Percentiles rank a stretch among this genome's conserved stretches.
Conservation (phyloP, 1,140 invertebrate species). For the Drosophila biarmipes region DNA sequence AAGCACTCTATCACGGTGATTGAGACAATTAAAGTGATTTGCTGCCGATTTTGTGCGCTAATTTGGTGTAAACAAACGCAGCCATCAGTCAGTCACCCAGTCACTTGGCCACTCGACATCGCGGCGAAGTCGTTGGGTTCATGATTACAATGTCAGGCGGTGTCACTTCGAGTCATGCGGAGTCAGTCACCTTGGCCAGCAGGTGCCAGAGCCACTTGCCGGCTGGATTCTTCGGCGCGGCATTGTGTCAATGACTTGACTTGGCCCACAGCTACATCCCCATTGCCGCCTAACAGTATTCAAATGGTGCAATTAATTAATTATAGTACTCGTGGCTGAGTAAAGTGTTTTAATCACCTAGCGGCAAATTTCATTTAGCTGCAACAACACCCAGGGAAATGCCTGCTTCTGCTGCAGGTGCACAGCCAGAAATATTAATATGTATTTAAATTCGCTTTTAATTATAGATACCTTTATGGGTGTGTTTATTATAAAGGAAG, state of each 20-base stretch:
- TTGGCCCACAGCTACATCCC: slow-evolving; percentile 12
- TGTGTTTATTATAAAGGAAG: too few relatives aligned
- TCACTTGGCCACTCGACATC: slow-evolving; percentile 4
- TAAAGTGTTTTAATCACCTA: slow-evolving; percentile 46
- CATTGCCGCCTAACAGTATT: slow-evolving; percentile 9
- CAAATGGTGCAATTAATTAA: slow-evolving; percentile 37
- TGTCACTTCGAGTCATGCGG: slow-evolving; percentile 55
- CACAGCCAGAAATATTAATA: neutral
- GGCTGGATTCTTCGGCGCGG: slow-evolving; percentile 16
- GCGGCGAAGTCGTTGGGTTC: slow-evolving; percentile 26
- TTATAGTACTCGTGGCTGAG: slow-evolving; percentile 24
- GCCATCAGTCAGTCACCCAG: slow-evolving; percentile 22
- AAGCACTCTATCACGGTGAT: slow-evolving; percentile 34
- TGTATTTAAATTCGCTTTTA: neutral
- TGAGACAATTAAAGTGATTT: slow-evolving; percentile 73
- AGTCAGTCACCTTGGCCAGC: slow-evolving; percentile 69
- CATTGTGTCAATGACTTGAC: slow-evolving; percentile 60
- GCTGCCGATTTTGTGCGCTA: slow-evolving; percentile 65
- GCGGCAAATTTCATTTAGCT: slow-evolving; percentile 74
- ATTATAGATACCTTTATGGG: too few relatives aligned
- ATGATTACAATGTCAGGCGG: slow-evolving; percentile 26
- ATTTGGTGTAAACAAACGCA: slow-evolving; percentile 66
- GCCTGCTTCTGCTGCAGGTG: slow-evolving; percentile 22
- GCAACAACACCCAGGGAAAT: slow-evolving; percentile 65
- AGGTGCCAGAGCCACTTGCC: slow-evolving; percentile 28